Percentiles rank a stretch among this genome's conserved stretches.
Conservation (phyloP, 2,113 vertebrate genomes). For the Desmodus rotundus region DNA sequence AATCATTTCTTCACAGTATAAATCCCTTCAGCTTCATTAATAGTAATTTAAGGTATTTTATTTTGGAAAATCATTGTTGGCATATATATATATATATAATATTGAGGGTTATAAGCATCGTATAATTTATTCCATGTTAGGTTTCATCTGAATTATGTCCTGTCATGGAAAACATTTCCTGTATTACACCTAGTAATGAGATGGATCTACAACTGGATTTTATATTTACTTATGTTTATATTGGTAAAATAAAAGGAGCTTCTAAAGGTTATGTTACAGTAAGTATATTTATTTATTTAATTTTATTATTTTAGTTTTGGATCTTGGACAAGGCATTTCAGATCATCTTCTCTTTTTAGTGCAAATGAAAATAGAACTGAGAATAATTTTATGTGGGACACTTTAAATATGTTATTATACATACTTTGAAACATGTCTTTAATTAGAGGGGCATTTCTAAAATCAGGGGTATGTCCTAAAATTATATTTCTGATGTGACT, state of each 20-base stretch:
- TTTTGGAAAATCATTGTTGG: slow-evolving; percentile 28
- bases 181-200: slow-evolving; percentile 59
- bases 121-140: slow-evolving; percentile 61
- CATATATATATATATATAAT: neutral
- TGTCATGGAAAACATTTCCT: slow-evolving; percentile 59
- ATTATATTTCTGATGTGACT: neutral
- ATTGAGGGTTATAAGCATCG: slow-evolving; percentile 30
- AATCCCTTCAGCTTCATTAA: slow-evolving; percentile 32
- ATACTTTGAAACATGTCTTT: slow-evolving; percentile 19
- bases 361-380: slow-evolving; percentile 29
- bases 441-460: neutral
- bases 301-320: neutral
- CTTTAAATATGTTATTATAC: neutral
- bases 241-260: slow-evolving; percentile 80
- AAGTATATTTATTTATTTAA: slow-evolving; percentile 67
- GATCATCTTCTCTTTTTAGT: neutral
- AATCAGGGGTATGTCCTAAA: neutral
- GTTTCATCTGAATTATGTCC: slow-evolving; percentile 62
- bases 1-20: slow-evolving; percentile 13
- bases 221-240: slow-evolving; percentile 77
- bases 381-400: slow-evolving; percentile 16
- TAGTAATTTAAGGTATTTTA: slow-evolving; percentile 44
- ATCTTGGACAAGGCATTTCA: slow-evolving; percentile 7
- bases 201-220: slow-evolving; percentile 70
- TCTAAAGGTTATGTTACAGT: slow-evolving; percentile 79